Evolutionary conservation across 2,888 invertebrate genomes (phyloP).

Genomic region (Idaea dimidiata): DNA sequence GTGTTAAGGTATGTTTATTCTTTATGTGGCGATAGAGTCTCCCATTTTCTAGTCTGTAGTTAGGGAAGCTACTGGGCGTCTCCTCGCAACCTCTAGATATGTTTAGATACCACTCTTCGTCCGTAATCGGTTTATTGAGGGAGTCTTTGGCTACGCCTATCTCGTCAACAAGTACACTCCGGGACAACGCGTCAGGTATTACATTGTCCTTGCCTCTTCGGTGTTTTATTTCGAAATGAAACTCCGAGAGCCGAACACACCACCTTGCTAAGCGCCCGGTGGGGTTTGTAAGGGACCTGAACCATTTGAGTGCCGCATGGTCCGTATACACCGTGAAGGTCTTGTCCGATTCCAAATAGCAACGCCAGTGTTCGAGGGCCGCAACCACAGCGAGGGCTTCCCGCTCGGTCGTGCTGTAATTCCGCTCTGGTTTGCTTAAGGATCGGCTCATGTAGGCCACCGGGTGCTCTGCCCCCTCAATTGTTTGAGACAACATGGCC

Average conservation of each 20-base stretch:
- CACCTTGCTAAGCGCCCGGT: conserved; percentile 34
- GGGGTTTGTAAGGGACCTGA: conserved; percentile 26
- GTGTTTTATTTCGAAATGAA: conserved; percentile 31
- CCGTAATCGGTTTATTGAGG: neutral
- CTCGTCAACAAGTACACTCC: conserved; percentile 8
- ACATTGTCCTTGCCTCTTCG: conserved; percentile 29
- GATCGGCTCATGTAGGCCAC: too few species aligned
- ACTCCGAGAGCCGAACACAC: conserved; percentile 31
- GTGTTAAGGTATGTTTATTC: conserved; percentile 10
- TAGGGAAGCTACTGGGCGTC: conserved; percentile 16
- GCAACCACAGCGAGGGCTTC: conserved; percentile 32
- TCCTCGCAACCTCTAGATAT: conserved; percentile 20
- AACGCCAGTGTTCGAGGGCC: conserved; percentile 36
- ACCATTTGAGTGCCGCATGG: conserved; percentile 32
- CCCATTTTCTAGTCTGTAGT: conserved; percentile 22
- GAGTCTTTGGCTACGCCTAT: neutral
- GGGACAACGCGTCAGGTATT: conserved; percentile 28
- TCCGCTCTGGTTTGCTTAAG: conserved; percentile 18
- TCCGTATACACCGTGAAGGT: conserved; percentile 30
- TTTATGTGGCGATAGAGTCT: conserved; percentile 22
- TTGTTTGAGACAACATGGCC: conserved; percentile 22
- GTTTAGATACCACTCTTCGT: conserved; percentile 22
- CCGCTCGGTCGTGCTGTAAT: conserved; percentile 34
- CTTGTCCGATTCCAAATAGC: conserved; percentile 31
- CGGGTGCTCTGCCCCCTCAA: conserved; percentile 25